A percentile compares a stretch with the other conserved stretches of the same genome.
These are phyloP conservation scores for Sebastes paucispinis DNA, from an alignment of 2,797 vertebrate genomes.

Conservation along the genomic window DNA sequence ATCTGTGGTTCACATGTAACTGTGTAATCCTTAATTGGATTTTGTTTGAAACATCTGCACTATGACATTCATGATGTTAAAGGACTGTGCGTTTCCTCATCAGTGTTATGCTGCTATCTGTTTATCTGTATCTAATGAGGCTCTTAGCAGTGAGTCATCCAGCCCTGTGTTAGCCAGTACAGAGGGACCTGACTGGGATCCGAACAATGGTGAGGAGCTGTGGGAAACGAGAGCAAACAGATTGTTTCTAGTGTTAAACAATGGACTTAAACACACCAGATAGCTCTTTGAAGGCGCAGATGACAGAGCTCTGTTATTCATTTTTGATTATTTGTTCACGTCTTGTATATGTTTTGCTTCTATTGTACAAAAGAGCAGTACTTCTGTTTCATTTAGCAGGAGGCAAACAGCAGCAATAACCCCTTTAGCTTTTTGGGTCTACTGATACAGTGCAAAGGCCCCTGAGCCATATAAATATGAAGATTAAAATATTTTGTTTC, in stretches of 20 bases:
- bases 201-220: conserved; percentile 26
- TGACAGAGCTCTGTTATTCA: not conserved
- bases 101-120: conserved; percentile 12
- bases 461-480: not conserved
- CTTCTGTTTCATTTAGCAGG: not conserved
- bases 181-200: conserved; percentile 22
- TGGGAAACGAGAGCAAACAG: conserved; percentile 23
- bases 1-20: not conserved
- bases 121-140: conserved; percentile 53
- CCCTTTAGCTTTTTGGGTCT: not conserved
- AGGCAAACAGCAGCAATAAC: not conserved
- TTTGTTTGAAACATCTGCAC: conserved; percentile 10
- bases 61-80: not conserved
- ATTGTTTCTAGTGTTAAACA: conserved; percentile 15
- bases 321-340: not conserved
- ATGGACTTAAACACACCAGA: not conserved
- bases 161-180: not conserved
- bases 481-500: not conserved
- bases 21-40: not conserved
- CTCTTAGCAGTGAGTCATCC: conserved; percentile 43
- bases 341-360: not conserved
- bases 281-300: not conserved
- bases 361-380: not conserved
- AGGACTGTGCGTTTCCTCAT: conserved; percentile 15
- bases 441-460: not conserved